These are phyloP conservation scores for Dufourea novaeangliae DNA, from an alignment of 1,140 invertebrate species.

Conservation along the genomic window DNA sequence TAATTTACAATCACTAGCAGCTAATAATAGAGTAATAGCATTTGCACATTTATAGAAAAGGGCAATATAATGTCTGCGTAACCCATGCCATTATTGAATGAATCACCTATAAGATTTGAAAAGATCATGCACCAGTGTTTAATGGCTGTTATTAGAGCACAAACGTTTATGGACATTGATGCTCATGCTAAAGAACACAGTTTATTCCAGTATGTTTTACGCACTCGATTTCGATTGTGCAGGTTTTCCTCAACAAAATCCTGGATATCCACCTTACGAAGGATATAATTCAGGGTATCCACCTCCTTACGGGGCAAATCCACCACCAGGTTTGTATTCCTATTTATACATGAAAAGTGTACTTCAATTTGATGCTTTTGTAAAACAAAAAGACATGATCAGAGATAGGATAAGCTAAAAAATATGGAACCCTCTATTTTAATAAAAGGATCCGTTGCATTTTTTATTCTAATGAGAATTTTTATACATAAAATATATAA, in stretches of 20 bases:
- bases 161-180: constrained; percentile 21
- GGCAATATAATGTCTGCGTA: neutral
- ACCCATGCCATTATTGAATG: neutral
- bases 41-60: neutral
- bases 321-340: constrained; percentile 74
- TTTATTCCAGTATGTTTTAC: constrained; percentile 15
- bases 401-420: too few relatives aligned
- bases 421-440: too few relatives aligned
- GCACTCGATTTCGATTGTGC: constrained; percentile 42
- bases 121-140: constrained; percentile 33
- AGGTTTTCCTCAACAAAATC: constrained; percentile 67
- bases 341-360: neutral
- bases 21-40: neutral
- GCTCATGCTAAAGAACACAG: constrained; percentile 27
- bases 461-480: constrained; percentile 10
- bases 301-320: constrained; percentile 79
- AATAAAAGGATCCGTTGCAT: too few relatives aligned
- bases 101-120: neutral
- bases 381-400: too few relatives aligned
- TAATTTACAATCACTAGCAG: neutral
- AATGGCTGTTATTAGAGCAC: constrained; percentile 44
- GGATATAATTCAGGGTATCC: constrained; percentile 69
- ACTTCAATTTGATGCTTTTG: too few relatives aligned
- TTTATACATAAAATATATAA: neutral
- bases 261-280: constrained; percentile 70